Conservation (phyloP, 30 jellyfish, hydroid and myxozoan genomes). For the Sanderia malayensis region DNA sequence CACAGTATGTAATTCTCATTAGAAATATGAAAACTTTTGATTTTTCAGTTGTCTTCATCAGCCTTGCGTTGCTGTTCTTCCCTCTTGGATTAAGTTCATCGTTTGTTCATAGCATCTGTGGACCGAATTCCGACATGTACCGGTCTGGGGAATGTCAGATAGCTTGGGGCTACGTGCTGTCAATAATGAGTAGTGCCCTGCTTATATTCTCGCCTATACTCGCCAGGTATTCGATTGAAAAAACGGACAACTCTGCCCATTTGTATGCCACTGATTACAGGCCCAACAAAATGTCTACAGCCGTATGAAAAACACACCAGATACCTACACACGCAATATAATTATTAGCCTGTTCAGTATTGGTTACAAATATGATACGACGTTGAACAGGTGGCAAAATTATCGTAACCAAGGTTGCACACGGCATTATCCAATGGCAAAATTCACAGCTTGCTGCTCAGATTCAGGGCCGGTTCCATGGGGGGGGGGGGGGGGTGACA, state of each 20-base stretch:
- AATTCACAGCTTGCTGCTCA: too few species aligned
- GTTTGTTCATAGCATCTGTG: slow-evolving; percentile 72
- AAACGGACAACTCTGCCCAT: slow-evolving; percentile 31
- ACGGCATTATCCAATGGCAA: too few species aligned
- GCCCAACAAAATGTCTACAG: slow-evolving; percentile 48
- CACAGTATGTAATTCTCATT: too few species aligned
- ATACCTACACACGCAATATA: too few species aligned
- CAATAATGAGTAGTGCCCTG: slow-evolving; percentile 71
- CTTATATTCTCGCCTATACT: slow-evolving; percentile 69
- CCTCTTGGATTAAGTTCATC: slow-evolving; percentile 90
- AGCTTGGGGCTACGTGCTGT: slow-evolving; percentile 84
- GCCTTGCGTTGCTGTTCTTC: slow-evolving; percentile 69
- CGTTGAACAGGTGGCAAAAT: too few species aligned
- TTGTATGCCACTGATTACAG: slow-evolving; percentile 58
- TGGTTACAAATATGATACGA: too few species aligned
- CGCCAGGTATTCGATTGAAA: slow-evolving; percentile 83
- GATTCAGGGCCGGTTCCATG: too few species aligned
- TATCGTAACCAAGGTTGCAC: too few species aligned
- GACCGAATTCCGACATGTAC: slow-evolving; percentile 64
- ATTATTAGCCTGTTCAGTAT: too few species aligned
- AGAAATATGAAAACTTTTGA: too few species aligned
- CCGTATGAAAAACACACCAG: slow-evolving; percentile 32
- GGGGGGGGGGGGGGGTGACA: too few species aligned
- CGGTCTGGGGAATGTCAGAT: slow-evolving; percentile 69
- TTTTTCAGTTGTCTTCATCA: slow-evolving; percentile 69